Base-by-base conservation (phyloP, 1,140 invertebrate species). In the Matsumurasca onukii region DNA sequence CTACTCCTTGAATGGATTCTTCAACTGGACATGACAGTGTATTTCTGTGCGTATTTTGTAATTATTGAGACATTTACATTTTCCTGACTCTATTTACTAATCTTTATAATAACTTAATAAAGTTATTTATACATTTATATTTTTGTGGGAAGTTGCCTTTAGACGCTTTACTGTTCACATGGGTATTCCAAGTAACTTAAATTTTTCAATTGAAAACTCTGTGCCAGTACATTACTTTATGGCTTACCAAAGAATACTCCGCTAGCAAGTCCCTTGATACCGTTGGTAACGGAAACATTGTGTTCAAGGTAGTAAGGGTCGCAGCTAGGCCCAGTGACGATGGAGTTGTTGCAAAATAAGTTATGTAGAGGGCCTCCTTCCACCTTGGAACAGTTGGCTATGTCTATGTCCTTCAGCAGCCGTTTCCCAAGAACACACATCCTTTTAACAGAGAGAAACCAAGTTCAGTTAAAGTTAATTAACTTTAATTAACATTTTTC, bases 351-450 rank as follows among this genome's bases (percentile, higher is more conserved):
- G 72, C 89, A 95, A 77, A 89, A 95, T 25, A 87, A 69, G 68
- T 86, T 81, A 73, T 86, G 83, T 69, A 96, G 80, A 71, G 82
- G 75, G 27, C 88, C 85, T 66, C 78, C 84, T 17, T 80, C 74
- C 29, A 87, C 86, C 79, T 97, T 96, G 65, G 86, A 88, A 77
- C 97, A 98, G 66, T 92, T 86, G 29, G 81, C 74, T 48, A 89
- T 82, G 24, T 86, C 78, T 59, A 92, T 85, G 72, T 92, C 87
- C 79, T 92, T 92, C 2, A 94, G 78, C 55, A 98, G 81, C 27
- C 96, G 86, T 72, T 89, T 93, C 12, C 97, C 97, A 13, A 99
- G 86, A 24, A 95, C 84, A 81, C 97, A 99, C 84, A 98, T 91
- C 76, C 95, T 98, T 80, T n/a, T n/a, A n/a, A n/a, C n/a, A n/a